Conservation (phyloP, 2,797 vertebrate genomes). For the Aeoliscus strigatus region DNA sequence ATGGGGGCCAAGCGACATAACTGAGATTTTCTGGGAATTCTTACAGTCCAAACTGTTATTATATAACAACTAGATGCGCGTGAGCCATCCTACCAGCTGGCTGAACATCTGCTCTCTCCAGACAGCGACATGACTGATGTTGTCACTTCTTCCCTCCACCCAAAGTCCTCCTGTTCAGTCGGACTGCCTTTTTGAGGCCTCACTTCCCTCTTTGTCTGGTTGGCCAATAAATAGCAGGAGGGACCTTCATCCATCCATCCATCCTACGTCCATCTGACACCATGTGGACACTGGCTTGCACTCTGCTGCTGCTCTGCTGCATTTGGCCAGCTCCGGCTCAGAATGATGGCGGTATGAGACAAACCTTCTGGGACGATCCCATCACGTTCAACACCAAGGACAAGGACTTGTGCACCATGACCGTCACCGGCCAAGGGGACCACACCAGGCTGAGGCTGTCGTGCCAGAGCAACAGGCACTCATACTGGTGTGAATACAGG, state of each 20-base stretch:
- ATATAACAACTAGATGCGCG: too few species aligned
- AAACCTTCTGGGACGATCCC: constrained; percentile 70
- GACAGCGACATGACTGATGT: constrained; percentile 25
- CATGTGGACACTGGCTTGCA: constrained; percentile 71
- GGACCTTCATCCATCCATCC: constrained; percentile 19
- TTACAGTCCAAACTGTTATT: too few species aligned
- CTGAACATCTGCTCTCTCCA: constrained; percentile 15
- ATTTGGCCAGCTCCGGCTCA: constrained; percentile 65
- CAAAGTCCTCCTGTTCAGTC: constrained; percentile 12
- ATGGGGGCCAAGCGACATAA: too few species aligned
- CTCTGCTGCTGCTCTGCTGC: constrained; percentile 55
- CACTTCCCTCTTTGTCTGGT: constrained; percentile 59
- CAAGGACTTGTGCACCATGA: constrained; percentile 78
- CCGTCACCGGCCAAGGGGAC: constrained; percentile 62
- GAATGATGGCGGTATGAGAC: constrained; percentile 26
- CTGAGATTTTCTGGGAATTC: too few species aligned
- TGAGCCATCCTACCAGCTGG: too few species aligned
- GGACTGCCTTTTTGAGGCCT: constrained; percentile 21
- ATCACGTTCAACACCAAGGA: constrained; percentile 80
- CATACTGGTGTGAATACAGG: constrained; percentile 75
- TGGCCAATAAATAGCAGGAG: constrained; percentile 63
- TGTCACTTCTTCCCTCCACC: constrained; percentile 18
- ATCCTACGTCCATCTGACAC: constrained; percentile 30
- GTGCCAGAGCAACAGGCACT: constrained; percentile 76
- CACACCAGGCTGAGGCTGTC: constrained; percentile 74